phyloP scores from a whole-genome alignment of 2,888 invertebrate species.

The Drosophila melanosoma region DNA sequence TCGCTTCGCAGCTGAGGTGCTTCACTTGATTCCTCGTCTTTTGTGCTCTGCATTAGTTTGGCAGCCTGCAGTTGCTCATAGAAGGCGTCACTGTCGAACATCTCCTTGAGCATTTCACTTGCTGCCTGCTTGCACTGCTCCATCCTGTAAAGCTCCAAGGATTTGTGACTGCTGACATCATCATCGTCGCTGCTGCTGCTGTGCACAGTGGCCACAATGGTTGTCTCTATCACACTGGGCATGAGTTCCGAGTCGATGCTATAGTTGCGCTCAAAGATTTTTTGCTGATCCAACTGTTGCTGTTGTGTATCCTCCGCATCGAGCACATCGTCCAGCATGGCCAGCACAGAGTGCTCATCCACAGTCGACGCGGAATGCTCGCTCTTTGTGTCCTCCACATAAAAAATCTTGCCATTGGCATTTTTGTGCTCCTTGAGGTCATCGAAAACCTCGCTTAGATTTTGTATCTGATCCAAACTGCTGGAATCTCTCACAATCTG shows the following conservation, averaged over 20 bases:
- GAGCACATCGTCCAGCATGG: slow-evolving; percentile 82
- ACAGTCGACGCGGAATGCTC: slow-evolving; percentile 58
- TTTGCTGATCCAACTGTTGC: slow-evolving; percentile 44
- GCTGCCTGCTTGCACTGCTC: slow-evolving; percentile 64
- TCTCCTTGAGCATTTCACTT: slow-evolving; percentile 65
- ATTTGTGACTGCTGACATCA: slow-evolving; percentile 32
- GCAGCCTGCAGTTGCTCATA: slow-evolving; percentile 58
- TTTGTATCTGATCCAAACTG: slow-evolving; percentile 81
- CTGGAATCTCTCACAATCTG: slow-evolving; percentile 56
- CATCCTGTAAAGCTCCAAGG: slow-evolving; percentile 29
- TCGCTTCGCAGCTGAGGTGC: neutral
- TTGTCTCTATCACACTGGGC: slow-evolving; percentile 81
- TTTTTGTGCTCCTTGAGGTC: slow-evolving; percentile 78
- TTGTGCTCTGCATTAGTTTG: neutral
- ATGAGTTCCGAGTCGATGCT: slow-evolving; percentile 82
- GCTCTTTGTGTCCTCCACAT: slow-evolving; percentile 75
- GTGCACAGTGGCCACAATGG: slow-evolving; percentile 82
- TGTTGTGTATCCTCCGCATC: slow-evolving; percentile 75
- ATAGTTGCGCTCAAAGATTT: slow-evolving; percentile 60
- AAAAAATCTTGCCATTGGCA: slow-evolving; percentile 81
- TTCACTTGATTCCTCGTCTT: neutral
- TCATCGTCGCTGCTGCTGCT: slow-evolving; percentile 73
- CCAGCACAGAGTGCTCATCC: slow-evolving; percentile 82
- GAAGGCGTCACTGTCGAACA: slow-evolving; percentile 70
- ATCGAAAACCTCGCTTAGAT: slow-evolving; percentile 75